phyloP scores from a whole-genome alignment of 2,888 invertebrate species.

The Eupsilia transversa region DNA sequence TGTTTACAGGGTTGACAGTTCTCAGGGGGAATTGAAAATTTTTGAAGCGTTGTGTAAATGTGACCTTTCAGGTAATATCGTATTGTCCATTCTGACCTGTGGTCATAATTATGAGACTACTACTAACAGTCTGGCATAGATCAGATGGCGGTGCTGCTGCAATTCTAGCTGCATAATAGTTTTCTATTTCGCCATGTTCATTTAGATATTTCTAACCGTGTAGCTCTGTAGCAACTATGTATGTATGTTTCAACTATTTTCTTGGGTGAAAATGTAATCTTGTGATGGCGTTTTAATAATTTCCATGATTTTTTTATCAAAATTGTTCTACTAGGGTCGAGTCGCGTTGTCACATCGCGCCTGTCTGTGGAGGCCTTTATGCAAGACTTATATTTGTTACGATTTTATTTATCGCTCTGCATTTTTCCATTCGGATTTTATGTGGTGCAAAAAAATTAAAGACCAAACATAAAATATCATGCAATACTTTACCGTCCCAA shows the following conservation, averaged over 20 bases:
- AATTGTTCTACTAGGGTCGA: too few species aligned
- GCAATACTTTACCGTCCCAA: conserved; percentile 24
- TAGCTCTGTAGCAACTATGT: background rate
- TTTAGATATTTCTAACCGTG: background rate
- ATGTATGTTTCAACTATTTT: too few species aligned
- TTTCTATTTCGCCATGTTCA: background rate
- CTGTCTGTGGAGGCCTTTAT: too few species aligned
- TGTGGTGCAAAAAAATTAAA: background rate
- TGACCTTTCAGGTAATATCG: background rate
- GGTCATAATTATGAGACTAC: background rate
- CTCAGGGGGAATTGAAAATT: background rate
- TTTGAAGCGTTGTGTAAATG: background rate
- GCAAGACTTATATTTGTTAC: background rate
- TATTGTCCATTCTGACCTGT: background rate
- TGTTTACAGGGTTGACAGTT: conserved; percentile 83
- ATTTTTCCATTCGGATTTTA: too few species aligned
- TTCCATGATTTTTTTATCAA: too few species aligned
- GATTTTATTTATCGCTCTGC: background rate
- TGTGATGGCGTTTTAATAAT: too few species aligned
- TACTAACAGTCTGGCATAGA: too few species aligned
- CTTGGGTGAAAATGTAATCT: too few species aligned
- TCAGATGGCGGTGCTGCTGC: too few species aligned
- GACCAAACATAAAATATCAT: background rate
- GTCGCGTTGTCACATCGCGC: too few species aligned
- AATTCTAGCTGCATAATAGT: background rate